Base-by-base conservation (phyloP, 2,888 invertebrate genomes). In the Auanema freiburgensis region DNA sequence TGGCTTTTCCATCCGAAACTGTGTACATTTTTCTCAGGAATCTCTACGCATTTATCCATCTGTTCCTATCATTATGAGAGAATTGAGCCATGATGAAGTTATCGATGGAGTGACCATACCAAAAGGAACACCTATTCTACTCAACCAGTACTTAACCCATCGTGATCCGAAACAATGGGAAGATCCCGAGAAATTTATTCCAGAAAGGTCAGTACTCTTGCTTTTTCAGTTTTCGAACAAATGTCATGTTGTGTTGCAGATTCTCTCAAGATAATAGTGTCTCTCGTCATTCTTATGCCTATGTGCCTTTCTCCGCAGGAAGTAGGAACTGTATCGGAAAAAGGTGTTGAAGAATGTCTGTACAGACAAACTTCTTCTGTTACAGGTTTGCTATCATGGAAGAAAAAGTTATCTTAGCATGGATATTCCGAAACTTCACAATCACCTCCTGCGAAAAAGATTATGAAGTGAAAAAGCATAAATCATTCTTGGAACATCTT, bases 281-380 rank as follows among this genome's bases (percentile, higher is more conserved):
- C 11, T 74, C 75, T 2, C 79, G 86, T 46, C 85, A 86, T 69
- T 84, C 86, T 1, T 86, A 78, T 76, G 79, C 85, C 21, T 87
- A 83, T 71, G 77, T 86, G 4, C 86, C 86, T 1, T 86, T 86
- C 75, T 86, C 86, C 2, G 86, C 86, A 44, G 86, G 87, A 2
- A 79, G 83, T 3, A 78, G 87, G 24, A 86, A 87, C 74, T 86
- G 86, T 68, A 86, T 86, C 46, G 86, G 86, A 77, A 80, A 83
- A 78, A 69, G 81, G 51, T 79, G 72, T 33, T 75, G 67, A 25
- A 24, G 52, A 52, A 21, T 44, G 10, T 11, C 33, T 57, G 16
- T n/a, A 6, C 25, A 16, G 25, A 21, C 25, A 18, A 16, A 11
- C 2, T 2, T 16, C 33, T 12, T 40, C n/a, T 14, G n/a, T 44